These are phyloP conservation scores for Grallaria varia DNA, from an alignment of 2,113 vertebrate genomes.

Conservation along the genomic window DNA sequence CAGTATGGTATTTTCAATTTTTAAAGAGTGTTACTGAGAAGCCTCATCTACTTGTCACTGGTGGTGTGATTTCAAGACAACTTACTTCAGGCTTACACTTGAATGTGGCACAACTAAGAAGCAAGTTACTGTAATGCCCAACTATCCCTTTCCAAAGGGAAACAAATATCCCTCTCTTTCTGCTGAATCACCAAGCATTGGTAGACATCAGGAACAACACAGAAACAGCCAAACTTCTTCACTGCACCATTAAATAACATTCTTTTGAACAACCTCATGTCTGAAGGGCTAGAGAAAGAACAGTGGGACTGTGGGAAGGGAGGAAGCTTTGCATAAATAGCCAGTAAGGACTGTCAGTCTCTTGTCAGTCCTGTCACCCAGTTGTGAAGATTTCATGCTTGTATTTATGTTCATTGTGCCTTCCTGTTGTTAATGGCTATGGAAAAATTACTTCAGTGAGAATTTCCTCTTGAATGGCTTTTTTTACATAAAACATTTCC, in stretches of 20 bases:
- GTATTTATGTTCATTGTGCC: neutral
- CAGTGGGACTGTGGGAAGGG: neutral
- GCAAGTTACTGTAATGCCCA: neutral
- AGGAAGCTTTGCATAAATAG: neutral
- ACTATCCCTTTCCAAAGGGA: neutral
- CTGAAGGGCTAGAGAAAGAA: neutral
- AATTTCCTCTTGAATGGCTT: neutral
- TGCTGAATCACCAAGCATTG: neutral
- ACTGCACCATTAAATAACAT: neutral
- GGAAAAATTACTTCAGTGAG: neutral
- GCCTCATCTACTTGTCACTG: neutral
- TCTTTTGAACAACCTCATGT: neutral
- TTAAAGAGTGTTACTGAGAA: neutral
- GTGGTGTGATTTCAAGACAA: neutral
- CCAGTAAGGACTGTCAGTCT: neutral
- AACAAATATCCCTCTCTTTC: neutral
- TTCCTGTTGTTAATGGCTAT: neutral
- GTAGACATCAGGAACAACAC: neutral
- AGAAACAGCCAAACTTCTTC: neutral
- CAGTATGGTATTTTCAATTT: neutral
- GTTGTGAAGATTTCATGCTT: neutral
- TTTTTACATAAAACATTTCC: neutral
- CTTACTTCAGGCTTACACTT: neutral
- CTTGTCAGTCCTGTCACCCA: neutral
- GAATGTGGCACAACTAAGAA: neutral